Percentiles rank a stretch among this genome's conserved stretches.
These are phyloP conservation scores for Trachelus tabidus DNA, from an alignment of 2,888 invertebrate species.

Conservation along the genomic window DNA sequence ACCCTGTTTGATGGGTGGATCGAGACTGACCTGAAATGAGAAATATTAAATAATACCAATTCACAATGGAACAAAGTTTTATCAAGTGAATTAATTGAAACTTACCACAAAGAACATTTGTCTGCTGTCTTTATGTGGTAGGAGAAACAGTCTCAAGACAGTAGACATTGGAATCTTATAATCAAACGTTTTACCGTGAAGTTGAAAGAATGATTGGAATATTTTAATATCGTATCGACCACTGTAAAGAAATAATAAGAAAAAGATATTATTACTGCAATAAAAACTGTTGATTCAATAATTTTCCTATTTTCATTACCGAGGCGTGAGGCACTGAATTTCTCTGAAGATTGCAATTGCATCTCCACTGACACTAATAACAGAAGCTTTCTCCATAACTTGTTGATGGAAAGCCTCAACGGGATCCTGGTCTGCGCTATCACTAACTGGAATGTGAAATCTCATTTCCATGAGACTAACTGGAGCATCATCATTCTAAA, in stretches of 20 bases:
- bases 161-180: conserved; percentile 99
- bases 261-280: conserved; percentile 16
- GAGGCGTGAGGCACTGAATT: conserved; percentile 97
- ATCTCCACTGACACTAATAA: conserved; percentile 97
- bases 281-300: conserved; percentile 11
- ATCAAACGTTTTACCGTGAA: conserved; percentile 98
- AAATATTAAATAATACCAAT: conserved; percentile 1
- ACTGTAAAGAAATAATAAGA: conserved; percentile 74
- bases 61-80: not conserved
- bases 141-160: conserved; percentile 90
- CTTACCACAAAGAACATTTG: conserved; percentile 97
- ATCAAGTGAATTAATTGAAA: conserved; percentile 7
- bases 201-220: conserved; percentile 89
- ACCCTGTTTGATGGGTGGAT: conserved; percentile 99
- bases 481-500: conserved; percentile 95
- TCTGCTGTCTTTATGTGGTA: conserved; percentile 97
- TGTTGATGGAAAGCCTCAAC: conserved; percentile 97
- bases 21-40: conserved; percentile 77
- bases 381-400: conserved; percentile 97
- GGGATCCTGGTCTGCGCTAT: conserved; percentile 88
- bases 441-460: conserved; percentile 95
- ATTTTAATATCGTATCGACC: conserved; percentile 97
- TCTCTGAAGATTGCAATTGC: conserved; percentile 97
- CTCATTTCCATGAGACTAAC: conserved; percentile 97
- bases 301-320: conserved; percentile 69